These are phyloP conservation scores for Prochilodus magdalenae DNA, from an alignment of 2,113 vertebrate genomes.

Conservation along the genomic window DNA sequence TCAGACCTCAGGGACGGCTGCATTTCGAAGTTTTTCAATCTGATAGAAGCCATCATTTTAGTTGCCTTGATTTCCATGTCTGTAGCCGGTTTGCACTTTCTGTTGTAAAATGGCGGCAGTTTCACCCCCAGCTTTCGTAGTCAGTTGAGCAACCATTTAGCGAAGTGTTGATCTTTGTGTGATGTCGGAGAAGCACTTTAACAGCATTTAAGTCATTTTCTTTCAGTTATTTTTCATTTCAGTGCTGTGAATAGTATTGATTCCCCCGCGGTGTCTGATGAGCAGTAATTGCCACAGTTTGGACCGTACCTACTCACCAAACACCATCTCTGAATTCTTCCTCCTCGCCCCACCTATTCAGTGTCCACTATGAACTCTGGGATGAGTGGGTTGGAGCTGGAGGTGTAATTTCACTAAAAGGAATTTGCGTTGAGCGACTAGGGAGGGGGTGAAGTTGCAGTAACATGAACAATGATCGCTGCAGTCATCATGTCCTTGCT, in stretches of 20 bases:
- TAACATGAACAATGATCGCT: neutral
- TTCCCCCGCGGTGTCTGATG: neutral
- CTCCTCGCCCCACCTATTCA: too few relatives aligned
- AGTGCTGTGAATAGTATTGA: neutral
- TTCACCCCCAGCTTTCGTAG: neutral
- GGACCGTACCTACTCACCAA: neutral
- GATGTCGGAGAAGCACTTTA: neutral
- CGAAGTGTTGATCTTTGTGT: neutral
- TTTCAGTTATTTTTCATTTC: neutral
- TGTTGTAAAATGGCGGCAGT: neutral
- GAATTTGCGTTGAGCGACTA: neutral
- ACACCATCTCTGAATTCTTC: neutral
- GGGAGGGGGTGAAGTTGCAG: neutral
- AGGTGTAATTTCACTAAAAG: neutral
- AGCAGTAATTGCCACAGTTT: neutral
- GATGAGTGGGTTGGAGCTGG: neutral
- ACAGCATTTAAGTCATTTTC: conserved; percentile 1
- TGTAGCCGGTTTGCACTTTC: neutral
- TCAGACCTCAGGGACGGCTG: neutral
- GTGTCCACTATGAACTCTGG: neutral
- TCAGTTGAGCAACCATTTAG: neutral
- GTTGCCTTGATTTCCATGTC: conserved; percentile 4
- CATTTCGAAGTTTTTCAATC: neutral
- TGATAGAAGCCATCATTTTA: neutral
- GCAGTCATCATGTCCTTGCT: neutral